These are phyloP conservation scores for Agonopterix arenella DNA, from an alignment of 2,888 invertebrate species.

Conservation along the genomic window DNA sequence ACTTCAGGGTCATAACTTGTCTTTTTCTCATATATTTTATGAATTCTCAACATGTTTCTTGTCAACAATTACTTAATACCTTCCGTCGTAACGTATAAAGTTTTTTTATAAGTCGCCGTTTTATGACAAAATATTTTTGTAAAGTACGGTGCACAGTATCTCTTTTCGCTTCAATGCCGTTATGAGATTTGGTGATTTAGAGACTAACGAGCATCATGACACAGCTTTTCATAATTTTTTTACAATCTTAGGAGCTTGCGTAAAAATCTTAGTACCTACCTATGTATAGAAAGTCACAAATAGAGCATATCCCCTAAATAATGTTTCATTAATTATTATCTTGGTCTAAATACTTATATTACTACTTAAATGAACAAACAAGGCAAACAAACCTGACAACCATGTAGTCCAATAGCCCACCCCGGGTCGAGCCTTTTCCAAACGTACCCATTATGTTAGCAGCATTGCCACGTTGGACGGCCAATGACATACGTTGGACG, in stretches of 20 bases:
- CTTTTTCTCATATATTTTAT: constrained; percentile 55
- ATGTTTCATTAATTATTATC: no score
- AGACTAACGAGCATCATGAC: neutral
- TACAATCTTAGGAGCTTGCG: neutral
- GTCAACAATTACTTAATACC: constrained; percentile 67
- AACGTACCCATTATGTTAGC: no score
- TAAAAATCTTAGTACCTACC: no score
- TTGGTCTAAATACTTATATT: no score
- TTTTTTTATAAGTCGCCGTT: constrained; percentile 36
- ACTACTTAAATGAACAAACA: no score
- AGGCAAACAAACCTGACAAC: no score
- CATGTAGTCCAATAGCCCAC: no score
- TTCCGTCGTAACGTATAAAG: constrained; percentile 20
- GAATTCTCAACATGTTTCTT: constrained; percentile 60
- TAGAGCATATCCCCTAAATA: no score
- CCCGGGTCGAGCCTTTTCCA: no score
- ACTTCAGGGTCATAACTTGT: constrained; percentile 51
- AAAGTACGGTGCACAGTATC: constrained; percentile 5
- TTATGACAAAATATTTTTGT: constrained; percentile 51
- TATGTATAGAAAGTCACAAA: no score
- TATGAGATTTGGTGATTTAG: constrained; percentile 1
- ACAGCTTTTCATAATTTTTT: neutral
- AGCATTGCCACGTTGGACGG: no score
- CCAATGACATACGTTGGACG: no score
- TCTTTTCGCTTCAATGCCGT: constrained; percentile 3